Evolutionary conservation across 2,888 invertebrate genomes (phyloP), one percentile per base, ranked within the genome.

Genomic region (Drepana falcataria): DNA sequence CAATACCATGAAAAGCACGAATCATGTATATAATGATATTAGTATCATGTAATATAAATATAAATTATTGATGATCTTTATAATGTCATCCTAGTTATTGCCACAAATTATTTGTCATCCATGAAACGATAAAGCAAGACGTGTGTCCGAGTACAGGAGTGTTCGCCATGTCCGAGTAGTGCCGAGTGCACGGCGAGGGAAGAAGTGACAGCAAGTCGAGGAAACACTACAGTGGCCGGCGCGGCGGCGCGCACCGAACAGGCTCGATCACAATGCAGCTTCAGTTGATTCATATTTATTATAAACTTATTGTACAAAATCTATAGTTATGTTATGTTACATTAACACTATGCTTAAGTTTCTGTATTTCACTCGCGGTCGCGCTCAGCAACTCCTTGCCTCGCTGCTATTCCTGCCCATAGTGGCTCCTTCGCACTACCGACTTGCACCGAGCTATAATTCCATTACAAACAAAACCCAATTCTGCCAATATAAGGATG

Each of bases 211-310:
- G 65, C 72, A 77, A 75, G 77, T 63, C 21, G 21, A 21, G 81
- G 75, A 81, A 71, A 76, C 65, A 75, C 76, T 79, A 83, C 75
- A 63, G 65, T 65, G 66, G 63, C 61, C 71, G 64, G 69, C 68
- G 67, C 66, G 63, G 57, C 60, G 59, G 68, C 72, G 63, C 63
- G 66, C 70, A 69, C 71, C 76, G 71, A 79, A 83, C 76, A 77
- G 79, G 73, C 78, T 87, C 79, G 71, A 91, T 90, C 90, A 89
- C 90, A 90, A 89, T 90, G 84, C 81, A 91, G 90, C 90, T 91
- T 44, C 86, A 87, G 87, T 86, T 91, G 89, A 90, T 87, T 86
- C 81, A 72, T 81, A 79, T 79, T 83, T 82, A 83, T 81, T 78
- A 77, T 79, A 82, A 84, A 88, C 85, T 86, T 86, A 88, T 81